A percentile compares a stretch with the other conserved stretches of the same genome.
Conservation (phyloP, 2,888 invertebrate species). For the Acanthosepion esculentum region DNA sequence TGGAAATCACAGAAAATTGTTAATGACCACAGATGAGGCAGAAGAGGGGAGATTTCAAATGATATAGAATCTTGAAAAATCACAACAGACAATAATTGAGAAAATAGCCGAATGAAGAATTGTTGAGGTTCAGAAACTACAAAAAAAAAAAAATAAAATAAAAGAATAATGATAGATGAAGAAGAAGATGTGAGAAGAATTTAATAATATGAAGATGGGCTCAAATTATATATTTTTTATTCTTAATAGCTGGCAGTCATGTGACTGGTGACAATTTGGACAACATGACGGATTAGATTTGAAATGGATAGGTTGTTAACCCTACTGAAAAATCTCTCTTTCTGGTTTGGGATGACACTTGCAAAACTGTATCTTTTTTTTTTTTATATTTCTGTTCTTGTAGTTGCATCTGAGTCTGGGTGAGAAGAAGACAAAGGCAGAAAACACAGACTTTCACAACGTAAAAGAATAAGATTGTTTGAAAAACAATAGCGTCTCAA, state of each 20-base stretch:
- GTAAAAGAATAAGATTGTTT: background rate
- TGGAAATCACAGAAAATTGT: conserved; percentile 11
- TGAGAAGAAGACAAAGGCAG: background rate
- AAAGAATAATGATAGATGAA: background rate
- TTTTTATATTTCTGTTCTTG: background rate
- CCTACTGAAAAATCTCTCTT: background rate
- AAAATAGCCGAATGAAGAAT: too few relatives aligned
- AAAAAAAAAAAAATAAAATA: background rate
- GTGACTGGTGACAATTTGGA: conserved; percentile 7
- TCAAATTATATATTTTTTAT: background rate
- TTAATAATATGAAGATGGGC: background rate
- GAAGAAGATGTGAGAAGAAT: background rate
- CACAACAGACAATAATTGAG: too few relatives aligned
- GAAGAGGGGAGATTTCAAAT: background rate
- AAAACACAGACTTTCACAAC: background rate
- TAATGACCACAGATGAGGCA: background rate
- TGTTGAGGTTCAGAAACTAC: background rate
- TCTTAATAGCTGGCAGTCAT: conserved; percentile 16
- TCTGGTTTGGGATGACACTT: conserved; percentile 33
- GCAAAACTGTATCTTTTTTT: background rate
- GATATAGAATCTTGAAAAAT: background rate
- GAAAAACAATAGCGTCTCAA: background rate
- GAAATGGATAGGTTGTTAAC: conserved; percentile 12
- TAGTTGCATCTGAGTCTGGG: background rate
- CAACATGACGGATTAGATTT: background rate